Evolutionary conservation across 1,140 invertebrate genomes (phyloP).

Genomic region (Camponotus vicinus): DNA sequence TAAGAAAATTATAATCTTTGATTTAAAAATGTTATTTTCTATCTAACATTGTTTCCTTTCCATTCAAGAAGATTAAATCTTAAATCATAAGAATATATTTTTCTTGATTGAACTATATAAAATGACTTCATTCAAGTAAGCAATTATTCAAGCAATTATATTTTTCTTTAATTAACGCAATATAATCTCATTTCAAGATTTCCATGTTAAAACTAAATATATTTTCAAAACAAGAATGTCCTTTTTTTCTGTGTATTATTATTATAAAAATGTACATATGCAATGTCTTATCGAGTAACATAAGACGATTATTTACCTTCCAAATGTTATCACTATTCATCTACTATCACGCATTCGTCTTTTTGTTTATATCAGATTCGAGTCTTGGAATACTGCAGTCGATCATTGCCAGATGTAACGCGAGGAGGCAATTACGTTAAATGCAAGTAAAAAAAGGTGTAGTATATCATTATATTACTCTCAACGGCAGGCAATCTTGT

Average conservation of each 20-base stretch:
- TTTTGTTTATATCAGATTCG: conserved; percentile 23
- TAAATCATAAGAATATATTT: too few species aligned
- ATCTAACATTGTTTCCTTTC: too few species aligned
- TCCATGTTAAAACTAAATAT: too few species aligned
- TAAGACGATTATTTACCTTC: background rate
- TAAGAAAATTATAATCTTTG: too few species aligned
- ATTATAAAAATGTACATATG: background rate
- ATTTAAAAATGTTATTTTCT: too few species aligned
- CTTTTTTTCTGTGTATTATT: background rate
- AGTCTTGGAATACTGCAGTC: background rate
- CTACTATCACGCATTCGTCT: background rate
- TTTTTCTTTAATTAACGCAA: too few species aligned
- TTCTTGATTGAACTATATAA: too few species aligned
- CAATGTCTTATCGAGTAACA: background rate
- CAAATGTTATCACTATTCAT: background rate
- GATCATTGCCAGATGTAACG: background rate
- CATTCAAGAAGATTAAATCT: too few species aligned
- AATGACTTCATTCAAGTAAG: too few species aligned
- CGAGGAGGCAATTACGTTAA: background rate
- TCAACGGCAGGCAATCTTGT: background rate
- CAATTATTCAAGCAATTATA: too few species aligned
- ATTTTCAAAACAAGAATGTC: too few species aligned
- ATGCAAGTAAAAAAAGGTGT: background rate
- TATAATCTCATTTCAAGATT: too few species aligned
- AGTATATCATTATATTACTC: background rate